Conservation (phyloP, 2,888 invertebrate genomes). For the Proisotoma minuta region DNA sequence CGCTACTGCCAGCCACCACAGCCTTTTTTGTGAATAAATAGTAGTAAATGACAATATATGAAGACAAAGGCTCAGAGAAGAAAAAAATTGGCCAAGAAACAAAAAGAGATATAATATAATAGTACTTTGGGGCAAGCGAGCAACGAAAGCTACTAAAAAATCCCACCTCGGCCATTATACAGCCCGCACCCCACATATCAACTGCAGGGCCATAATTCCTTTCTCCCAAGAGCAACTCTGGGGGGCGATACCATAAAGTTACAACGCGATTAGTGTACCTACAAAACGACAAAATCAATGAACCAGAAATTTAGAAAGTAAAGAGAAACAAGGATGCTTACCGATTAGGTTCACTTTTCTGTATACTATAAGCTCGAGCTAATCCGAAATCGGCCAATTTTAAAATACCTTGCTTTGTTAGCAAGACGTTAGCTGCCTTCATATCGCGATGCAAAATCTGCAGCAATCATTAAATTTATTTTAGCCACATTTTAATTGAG, state of each 20-base stretch:
- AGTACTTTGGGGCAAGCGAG: not conserved
- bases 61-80: not conserved
- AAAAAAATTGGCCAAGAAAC: not conserved
- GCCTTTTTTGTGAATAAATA: not conserved
- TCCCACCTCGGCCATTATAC: conserved; percentile 88
- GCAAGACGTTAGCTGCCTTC: conserved; percentile 98
- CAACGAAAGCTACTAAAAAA: not conserved
- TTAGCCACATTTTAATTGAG: not conserved
- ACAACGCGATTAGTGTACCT: conserved; percentile 97
- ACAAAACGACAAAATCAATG: not conserved
- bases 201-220: conserved; percentile 95
- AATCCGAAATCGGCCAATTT: conserved; percentile 97
- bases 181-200: conserved; percentile 96
- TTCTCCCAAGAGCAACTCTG: conserved; percentile 69
- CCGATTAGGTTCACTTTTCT: conserved; percentile 76
- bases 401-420: conserved; percentile 88
- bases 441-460: conserved; percentile 88
- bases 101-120: not conserved
- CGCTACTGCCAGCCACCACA: not conserved
- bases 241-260: conserved; percentile 74
- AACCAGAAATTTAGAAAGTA: not conserved
- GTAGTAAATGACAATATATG: not conserved
- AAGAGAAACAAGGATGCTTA: conserved; percentile 54
- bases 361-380: conserved; percentile 85
- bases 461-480: conserved; percentile 7